These are phyloP conservation scores for Sminthopsis crassicaudata DNA, from an alignment of 2,113 vertebrate genomes.

Conservation along the genomic window DNA sequence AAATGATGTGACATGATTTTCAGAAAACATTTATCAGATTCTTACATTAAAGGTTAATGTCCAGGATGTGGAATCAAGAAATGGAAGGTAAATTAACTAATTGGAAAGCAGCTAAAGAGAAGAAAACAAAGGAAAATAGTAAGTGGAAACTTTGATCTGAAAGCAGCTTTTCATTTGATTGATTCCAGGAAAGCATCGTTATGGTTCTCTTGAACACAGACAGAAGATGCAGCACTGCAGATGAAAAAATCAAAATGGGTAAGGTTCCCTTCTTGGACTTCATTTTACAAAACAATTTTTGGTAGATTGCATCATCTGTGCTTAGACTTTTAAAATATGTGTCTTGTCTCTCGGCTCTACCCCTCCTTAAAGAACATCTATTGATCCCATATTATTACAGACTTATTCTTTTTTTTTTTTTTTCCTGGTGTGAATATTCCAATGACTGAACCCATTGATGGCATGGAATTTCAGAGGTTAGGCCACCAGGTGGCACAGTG, in stretches of 20 bases:
- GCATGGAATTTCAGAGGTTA: too few species aligned
- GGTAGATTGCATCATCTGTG: not conserved
- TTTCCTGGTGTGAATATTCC: too few species aligned
- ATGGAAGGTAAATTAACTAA: constrained; percentile 26
- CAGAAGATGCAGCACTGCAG: not conserved
- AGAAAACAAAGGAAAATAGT: constrained; percentile 49
- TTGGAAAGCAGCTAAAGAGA: constrained; percentile 49
- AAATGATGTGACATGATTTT: constrained; percentile 24
- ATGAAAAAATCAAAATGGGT: not conserved
- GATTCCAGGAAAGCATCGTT: not conserved
- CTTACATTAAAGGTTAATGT: constrained; percentile 44
- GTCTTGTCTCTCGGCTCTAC: not conserved
- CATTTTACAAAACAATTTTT: not conserved
- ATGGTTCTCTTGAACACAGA: constrained; percentile 31
- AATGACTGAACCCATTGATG: too few species aligned
- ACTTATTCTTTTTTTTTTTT: too few species aligned
- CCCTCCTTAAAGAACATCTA: not conserved
- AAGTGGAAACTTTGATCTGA: constrained; percentile 3
- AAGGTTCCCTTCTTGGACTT: constrained; percentile 29
- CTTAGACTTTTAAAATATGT: not conserved
- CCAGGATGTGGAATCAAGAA: constrained; percentile 17
- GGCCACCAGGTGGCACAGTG: too few species aligned
- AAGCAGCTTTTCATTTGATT: constrained; percentile 50
- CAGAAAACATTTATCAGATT: constrained; percentile 22
- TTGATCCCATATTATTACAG: not conserved